Evolutionary conservation across 2,797 vertebrate genomes (phyloP).

Genomic region (Pygocentrus nattereri): DNA sequence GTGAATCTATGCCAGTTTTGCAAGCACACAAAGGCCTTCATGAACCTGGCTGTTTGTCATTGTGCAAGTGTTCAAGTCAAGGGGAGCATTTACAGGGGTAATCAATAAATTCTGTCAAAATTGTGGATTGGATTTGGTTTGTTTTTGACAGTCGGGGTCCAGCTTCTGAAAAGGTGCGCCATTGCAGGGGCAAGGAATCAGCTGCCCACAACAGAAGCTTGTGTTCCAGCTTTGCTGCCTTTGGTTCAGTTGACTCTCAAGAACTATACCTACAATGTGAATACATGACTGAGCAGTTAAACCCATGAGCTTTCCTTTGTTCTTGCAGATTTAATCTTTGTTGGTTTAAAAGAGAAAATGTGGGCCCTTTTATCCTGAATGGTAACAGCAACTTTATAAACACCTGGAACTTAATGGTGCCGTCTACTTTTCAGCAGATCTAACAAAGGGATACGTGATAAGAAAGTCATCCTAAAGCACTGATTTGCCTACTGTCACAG

Average conservation of each 20-base stretch:
- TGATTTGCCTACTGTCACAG: too few relatives aligned
- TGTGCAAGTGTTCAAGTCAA: neutral
- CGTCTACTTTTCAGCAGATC: too few relatives aligned
- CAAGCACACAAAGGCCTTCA: neutral
- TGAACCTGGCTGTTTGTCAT: neutral
- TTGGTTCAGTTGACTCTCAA: constrained; percentile 54
- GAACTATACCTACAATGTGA: constrained; percentile 47
- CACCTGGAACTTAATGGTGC: too few relatives aligned
- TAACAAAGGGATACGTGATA: too few relatives aligned
- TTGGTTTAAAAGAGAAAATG: too few relatives aligned
- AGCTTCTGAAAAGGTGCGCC: constrained; percentile 21
- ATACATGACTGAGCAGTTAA: constrained; percentile 44
- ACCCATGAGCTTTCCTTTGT: too few relatives aligned
- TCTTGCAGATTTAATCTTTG: too few relatives aligned
- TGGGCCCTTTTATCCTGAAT: too few relatives aligned
- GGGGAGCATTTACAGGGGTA: neutral
- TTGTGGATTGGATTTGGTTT: constrained; percentile 13
- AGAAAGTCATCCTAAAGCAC: too few relatives aligned
- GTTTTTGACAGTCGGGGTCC: constrained; percentile 42
- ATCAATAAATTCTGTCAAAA: constrained; percentile 22
- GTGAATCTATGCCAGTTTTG: neutral
- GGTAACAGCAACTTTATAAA: too few relatives aligned
- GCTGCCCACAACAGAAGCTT: constrained; percentile 27
- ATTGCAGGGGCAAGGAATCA: constrained; percentile 32
- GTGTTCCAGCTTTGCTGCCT: constrained; percentile 55